Evolutionary conservation across 1,140 invertebrate genomes (phyloP).

Genomic region (Eurytemora carolleeae): DNA sequence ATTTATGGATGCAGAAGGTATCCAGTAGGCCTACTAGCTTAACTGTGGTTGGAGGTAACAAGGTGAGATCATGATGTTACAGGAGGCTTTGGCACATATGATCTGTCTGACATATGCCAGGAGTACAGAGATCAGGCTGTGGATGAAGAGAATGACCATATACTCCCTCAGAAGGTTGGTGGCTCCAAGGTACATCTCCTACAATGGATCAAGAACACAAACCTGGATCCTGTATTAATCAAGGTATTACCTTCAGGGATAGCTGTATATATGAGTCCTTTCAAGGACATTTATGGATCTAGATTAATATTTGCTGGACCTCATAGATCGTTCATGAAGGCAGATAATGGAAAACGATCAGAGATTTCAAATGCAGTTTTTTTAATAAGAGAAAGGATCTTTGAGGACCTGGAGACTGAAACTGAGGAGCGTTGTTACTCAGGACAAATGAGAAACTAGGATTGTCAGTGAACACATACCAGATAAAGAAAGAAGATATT

Average conservation of each 20-base stretch:
- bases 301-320: no score
- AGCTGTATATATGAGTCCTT: not conserved
- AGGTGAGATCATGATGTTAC: not conserved
- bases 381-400: no score
- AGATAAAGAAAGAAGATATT: no score
- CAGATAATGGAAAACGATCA: no score
- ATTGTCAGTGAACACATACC: no score
- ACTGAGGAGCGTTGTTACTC: no score
- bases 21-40: not conserved
- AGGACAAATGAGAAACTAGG: no score
- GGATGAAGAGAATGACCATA: not conserved
- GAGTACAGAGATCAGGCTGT: no score
- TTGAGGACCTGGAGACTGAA: no score
- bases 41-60: not conserved
- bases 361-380: no score
- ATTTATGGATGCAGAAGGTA: not conserved
- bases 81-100: not conserved
- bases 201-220: not conserved
- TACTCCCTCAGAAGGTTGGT: not conserved
- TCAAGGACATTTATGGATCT: no score
- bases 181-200: not conserved
- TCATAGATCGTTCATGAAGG: no score
- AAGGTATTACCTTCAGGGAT: not conserved
- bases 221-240: not conserved
- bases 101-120: not conserved